Evolutionary conservation across 1,140 invertebrate genomes (phyloP), one percentile per base, ranked within the genome.

Genomic region (Oncopodura yosiiana): DNA sequence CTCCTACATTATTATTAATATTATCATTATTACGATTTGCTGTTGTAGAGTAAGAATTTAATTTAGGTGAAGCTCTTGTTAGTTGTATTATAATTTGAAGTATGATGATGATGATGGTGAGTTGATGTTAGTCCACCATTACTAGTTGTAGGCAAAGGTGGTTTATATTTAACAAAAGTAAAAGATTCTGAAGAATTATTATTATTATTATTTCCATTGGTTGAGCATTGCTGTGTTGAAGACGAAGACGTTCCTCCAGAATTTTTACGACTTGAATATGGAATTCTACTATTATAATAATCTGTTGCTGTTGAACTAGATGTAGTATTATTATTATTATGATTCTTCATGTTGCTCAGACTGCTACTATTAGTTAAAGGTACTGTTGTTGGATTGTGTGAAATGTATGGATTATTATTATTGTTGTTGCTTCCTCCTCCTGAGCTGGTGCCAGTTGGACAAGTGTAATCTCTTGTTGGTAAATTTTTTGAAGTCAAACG

Each of bases 391-490:
- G 29, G 42, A n/a, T n/a, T n/a, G n/a, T n/a, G 45, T 30, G 51
- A 24, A 14, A n/a, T 30, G 19, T 26, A 29, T 12, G 14, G 29
- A 41, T 29, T 42, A 53, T 41, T 50, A 29, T n/a, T 29, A 39
- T 26, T 30, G 23, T 30, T 42, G 30, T 8, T 26, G n/a, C n/a
- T 50, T 29, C 49, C 19, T 26, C 41, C 16, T 39, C 54, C 38
- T n/a, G n/a, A n/a, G n/a, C n/a, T n/a, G n/a, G n/a, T n/a, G n/a
- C n/a, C n/a, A n/a, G n/a, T n/a, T n/a, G 37, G 14, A 16, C 41
- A 34, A 34, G 62, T 75, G 32, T 78, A 86, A 11, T 82, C 83
- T 27, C 83, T 83, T 27, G 85, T 76, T 3, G 80, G 77, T 29
- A 74, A 67, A 45, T 55, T 56, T 30, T 56, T 59, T 29, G 81